Evolutionary conservation across 2,113 vertebrate genomes (phyloP), one percentile per base, ranked within the genome.

Genomic region (Urocynchramus pylzowi): DNA sequence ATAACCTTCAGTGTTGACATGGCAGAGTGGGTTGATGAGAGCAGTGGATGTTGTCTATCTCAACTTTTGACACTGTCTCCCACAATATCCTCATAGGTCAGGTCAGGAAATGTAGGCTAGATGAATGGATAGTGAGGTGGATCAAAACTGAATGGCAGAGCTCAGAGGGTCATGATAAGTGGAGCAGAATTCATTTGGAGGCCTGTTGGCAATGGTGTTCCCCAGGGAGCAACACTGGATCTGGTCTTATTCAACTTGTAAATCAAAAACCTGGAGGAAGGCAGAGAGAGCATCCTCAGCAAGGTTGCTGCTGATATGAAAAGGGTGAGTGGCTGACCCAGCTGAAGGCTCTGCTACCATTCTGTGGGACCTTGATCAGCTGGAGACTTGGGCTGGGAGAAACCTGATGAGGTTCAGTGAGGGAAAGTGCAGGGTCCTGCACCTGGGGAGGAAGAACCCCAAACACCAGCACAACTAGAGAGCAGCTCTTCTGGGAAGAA

Each of bases 151-250:
- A 31, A 65, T 65, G 59, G 21, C 50, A 57, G 59, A 57, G 31
- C 22, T 65, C 76, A 73, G 27, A 33, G 10, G 12, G 27, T 42
- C 33, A 9, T 23, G 31, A 22, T 27, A 26, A 37, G 35, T 27
- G 17, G 18, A 44, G 37, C 1, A 42, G 68, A 59, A 37, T 74
- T 35, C 33, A 37, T 30, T 28, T 59, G 44, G 59, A 52, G 22
- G 18, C 9, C 57, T 57, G 9, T 18, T 42, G 26, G 28, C 28
- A 44, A 3, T 65, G 27, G 14, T 0, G 0, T 33, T 65, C 22
- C 23, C 31, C 12, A 28, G 37, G 21, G 20, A 65, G 2, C 12
- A 50, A 11, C 35, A 23, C 15, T 50, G 11, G 0, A 0, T 50
- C 22, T 56, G 23, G 5, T 73, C 42, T 65, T 19, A 44, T 13